These are phyloP conservation scores for Periphyllus acericola DNA, from an alignment of 2,888 invertebrate genomes.

Conservation along the genomic window DNA sequence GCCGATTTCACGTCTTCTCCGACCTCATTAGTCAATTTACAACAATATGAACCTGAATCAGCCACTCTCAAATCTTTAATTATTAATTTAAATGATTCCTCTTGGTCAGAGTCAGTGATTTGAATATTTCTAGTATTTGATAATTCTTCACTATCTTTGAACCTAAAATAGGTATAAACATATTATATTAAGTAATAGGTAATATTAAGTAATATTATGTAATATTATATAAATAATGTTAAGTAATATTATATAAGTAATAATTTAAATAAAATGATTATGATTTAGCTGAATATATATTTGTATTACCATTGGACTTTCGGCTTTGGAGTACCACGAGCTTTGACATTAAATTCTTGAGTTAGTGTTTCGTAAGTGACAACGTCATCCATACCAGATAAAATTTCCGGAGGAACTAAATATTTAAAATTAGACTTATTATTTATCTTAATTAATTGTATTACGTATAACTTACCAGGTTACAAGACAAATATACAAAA, in stretches of 20 bases:
- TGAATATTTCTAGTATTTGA: slow-evolving; percentile 74
- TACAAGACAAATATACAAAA: neutral
- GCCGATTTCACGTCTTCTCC: slow-evolving; percentile 82
- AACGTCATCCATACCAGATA: slow-evolving; percentile 79
- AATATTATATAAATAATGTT: too few relatives aligned
- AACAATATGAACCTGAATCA: slow-evolving; percentile 86
- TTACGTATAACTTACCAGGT: neutral
- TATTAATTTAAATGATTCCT: slow-evolving; percentile 79
- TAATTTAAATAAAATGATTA: too few relatives aligned
- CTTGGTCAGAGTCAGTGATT: slow-evolving; percentile 73
- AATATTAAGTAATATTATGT: too few relatives aligned
- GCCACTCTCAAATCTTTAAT: slow-evolving; percentile 75
- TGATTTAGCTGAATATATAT: slow-evolving; percentile 10
- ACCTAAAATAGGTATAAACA: slow-evolving; percentile 66
- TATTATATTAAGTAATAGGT: neutral
- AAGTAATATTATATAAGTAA: too few relatives aligned
- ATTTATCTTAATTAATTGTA: neutral
- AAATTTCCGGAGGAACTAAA: slow-evolving; percentile 78
- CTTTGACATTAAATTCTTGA: slow-evolving; percentile 81
- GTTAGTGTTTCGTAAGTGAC: slow-evolving; percentile 84
- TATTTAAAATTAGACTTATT: slow-evolving; percentile 46
- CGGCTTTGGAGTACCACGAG: slow-evolving; percentile 81
- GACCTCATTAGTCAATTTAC: slow-evolving; percentile 82
- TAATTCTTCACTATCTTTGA: slow-evolving; percentile 79
- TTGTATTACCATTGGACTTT: slow-evolving; percentile 75